Percentiles rank a stretch among this genome's conserved stretches.
Conservation (phyloP, 2,113 vertebrate genomes). For the Physeter macrocephalus region DNA sequence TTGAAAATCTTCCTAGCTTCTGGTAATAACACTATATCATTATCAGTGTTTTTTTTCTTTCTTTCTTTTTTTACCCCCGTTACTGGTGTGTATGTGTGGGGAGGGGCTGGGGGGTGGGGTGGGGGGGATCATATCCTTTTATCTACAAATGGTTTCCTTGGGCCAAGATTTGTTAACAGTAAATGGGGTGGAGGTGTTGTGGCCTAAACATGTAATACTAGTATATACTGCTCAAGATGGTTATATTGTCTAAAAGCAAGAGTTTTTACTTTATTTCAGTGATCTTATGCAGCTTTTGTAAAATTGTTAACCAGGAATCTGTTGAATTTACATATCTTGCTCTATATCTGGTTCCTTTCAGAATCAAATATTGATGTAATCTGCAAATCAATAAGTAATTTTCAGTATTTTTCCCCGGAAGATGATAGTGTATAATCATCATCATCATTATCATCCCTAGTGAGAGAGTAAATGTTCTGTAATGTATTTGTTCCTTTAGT, state of each 20-base stretch:
- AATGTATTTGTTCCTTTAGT: not conserved
- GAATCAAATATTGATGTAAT: not conserved
- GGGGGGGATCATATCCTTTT: not conserved
- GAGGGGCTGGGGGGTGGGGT: fast-evolving
- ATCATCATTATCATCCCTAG: not conserved
- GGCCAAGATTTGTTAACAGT: not conserved
- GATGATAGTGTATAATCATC: not conserved
- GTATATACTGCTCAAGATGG: not conserved
- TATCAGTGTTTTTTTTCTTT: not conserved
- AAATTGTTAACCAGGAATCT: not conserved
- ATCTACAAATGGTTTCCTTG: not conserved
- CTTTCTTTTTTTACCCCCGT: not conserved
- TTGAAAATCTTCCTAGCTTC: not conserved
- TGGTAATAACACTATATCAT: not conserved
- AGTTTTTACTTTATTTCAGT: not conserved
- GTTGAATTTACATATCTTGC: not conserved
- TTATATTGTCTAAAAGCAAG: not conserved
- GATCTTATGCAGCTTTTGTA: not conserved
- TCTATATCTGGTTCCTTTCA: not conserved
- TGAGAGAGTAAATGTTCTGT: not conserved
- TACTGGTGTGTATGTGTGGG: not conserved
- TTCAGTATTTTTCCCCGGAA: not conserved
- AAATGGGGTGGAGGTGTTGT: not conserved
- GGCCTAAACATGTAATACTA: not conserved
- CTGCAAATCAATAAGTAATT: not conserved